Percentiles rank a stretch among this genome's conserved stretches.
Evolutionary conservation across 2,113 vertebrate genomes (phyloP).

Genomic region (Sterna hirundo): DNA sequence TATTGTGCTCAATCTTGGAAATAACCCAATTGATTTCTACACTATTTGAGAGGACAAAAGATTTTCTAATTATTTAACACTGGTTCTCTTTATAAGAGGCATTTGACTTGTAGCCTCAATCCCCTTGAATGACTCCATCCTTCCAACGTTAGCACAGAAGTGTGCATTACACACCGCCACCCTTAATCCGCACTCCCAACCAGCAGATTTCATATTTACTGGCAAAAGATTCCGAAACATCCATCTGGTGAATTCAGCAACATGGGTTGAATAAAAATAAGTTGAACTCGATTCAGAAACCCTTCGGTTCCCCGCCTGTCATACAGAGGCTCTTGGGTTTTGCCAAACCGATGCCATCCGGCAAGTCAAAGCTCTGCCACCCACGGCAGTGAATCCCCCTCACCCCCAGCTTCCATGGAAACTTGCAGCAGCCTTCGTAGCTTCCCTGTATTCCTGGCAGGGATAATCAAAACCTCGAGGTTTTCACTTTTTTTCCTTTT

Average conservation of each 20-base stretch:
- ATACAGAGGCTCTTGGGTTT: not conserved
- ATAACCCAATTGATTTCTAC: not conserved
- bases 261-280: not conserved
- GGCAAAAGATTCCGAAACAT: not conserved
- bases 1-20: not conserved
- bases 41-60: not conserved
- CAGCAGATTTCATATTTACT: not conserved
- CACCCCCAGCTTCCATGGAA: not conserved
- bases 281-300: not conserved
- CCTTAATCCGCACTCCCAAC: fast-evolving
- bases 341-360: not conserved
- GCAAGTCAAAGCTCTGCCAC: not conserved
- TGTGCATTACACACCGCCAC: not conserved
- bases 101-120: not conserved
- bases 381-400: fast-evolving
- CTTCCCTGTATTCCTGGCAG: not conserved
- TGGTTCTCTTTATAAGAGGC: not conserved
- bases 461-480: not conserved
- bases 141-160: fast-evolving
- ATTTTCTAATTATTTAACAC: not conserved
- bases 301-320: fast-evolving
- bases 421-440: not conserved
- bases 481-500: not conserved
- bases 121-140: not conserved
- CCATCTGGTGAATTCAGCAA: not conserved